These are phyloP conservation scores for Mus pahari DNA, from an alignment of 2,113 vertebrate species.

Conservation along the genomic window DNA sequence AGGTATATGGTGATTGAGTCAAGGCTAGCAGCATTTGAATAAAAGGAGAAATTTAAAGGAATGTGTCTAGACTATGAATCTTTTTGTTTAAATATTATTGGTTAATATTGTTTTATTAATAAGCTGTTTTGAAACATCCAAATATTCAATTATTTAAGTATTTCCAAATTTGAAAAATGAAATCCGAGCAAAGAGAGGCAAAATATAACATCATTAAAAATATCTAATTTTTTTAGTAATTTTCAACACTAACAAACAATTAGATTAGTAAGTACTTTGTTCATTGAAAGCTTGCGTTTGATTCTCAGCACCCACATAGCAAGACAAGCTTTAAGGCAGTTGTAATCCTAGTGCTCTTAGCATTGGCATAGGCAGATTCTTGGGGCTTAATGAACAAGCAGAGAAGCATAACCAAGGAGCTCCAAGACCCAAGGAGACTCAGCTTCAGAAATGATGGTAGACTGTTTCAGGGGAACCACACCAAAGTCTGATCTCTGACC, in stretches of 20 bases:
- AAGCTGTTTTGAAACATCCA: neutral
- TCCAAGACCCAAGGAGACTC: neutral
- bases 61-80: neutral
- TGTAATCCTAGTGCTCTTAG: neutral
- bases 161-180: conserved; percentile 10
- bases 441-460: neutral
- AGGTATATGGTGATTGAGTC: neutral
- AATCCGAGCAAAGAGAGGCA: neutral
- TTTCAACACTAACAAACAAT: neutral
- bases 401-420: neutral
- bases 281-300: neutral
- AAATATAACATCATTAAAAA: neutral
- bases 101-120: neutral
- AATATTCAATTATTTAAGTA: neutral
- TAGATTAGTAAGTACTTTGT: neutral
- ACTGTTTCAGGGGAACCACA: neutral
- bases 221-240: neutral
- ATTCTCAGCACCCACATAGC: neutral
- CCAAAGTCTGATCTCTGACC: neutral
- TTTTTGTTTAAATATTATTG: neutral
- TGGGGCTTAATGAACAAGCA: neutral
- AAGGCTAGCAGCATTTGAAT: neutral
- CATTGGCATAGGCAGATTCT: neutral
- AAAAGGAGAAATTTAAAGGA: neutral
- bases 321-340: no score